These are phyloP conservation scores for Parascotia fuliginaria DNA, from an alignment of 2,888 invertebrate species.

Conservation along the genomic window DNA sequence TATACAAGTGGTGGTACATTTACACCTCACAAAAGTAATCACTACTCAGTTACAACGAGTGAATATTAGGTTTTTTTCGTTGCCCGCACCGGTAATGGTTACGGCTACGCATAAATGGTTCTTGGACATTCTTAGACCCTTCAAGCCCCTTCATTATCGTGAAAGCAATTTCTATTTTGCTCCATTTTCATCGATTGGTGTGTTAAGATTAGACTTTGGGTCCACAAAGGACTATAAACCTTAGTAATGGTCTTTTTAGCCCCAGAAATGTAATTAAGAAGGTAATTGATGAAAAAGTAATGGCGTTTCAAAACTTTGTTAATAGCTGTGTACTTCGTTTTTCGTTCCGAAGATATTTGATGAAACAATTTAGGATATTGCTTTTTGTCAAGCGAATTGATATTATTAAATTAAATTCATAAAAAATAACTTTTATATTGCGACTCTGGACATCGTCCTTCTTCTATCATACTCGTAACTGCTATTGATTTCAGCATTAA, in stretches of 20 bases:
- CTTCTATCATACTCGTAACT: no score
- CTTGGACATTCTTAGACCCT: conserved; percentile 65
- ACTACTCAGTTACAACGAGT: conserved; percentile 38
- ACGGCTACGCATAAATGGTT: conserved; percentile 48
- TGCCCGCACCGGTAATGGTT: conserved; percentile 50
- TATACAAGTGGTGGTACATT: no score
- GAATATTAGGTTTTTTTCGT: conserved; percentile 49
- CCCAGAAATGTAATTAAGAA: conserved; percentile 40
- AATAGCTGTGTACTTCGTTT: conserved; percentile 6
- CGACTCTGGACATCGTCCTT: no score
- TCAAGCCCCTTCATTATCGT: conserved; percentile 66
- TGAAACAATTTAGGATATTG: neutral
- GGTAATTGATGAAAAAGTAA: conserved; percentile 33
- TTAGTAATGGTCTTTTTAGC: conserved; percentile 51
- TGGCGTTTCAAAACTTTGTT: conserved; percentile 3
- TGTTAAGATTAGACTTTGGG: conserved; percentile 62
- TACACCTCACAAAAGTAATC: conserved; percentile 26
- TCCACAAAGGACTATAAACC: conserved; percentile 52
- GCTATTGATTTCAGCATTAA: no score
- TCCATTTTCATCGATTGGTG: conserved; percentile 62
- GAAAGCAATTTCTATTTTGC: conserved; percentile 68
- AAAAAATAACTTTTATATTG: no score
- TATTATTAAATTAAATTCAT: no score
- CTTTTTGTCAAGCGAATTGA: no score
- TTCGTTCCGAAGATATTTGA: neutral